Base-by-base conservation (phyloP, 2,888 invertebrate species). In the Eumerus sabulonum region DNA sequence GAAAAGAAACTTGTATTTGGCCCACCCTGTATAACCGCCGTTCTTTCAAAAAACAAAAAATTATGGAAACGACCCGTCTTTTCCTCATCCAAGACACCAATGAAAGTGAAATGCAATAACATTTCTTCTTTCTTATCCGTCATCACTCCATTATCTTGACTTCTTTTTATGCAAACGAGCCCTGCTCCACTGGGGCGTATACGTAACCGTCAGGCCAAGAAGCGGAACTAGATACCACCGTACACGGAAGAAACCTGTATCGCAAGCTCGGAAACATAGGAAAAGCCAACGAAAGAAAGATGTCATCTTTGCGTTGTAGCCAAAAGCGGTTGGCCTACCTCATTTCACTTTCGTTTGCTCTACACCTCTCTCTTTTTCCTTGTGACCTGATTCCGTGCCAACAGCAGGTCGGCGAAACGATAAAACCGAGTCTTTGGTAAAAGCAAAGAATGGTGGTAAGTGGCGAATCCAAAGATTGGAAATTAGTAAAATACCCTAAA, bases 291-390 rank as follows among this genome's bases (percentile, higher is more conserved):
- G 48, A 54, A 56, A 54, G 48, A 54, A 60, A 74, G 72, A 72
- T 77, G 72, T 51, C 76, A 77, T 77, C 76, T 76, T 9, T 68
- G 19, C 19, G 40, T 42, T 14, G 44, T 54, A 53, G 45, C 45
- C 48, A 42, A 12, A 19, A 50, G 59, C 54, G 40, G 19, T 9
- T 42, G 66, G 62, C 71, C 60, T 60, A 77, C 63, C 59, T 79
- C 77, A 79, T 79, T 79, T 79, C 77, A 68, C 73, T 79, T 79
- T 79, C 73, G 54, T 73, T 79, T 73, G 67, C 62, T 73, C 18
- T 40, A n/a, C n/a, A n/a, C n/a, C n/a, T 40, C 44, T 67, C 63
- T 56, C 44, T 19, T 47, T 59, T 62, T 67, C 68, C 63, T 64
- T 73, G 48, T 79, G 77, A 79, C 77, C 77, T 73, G 77, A 79